Conservation (phyloP, 2,888 invertebrate species). For the Drosophila sordidapex region DNA sequence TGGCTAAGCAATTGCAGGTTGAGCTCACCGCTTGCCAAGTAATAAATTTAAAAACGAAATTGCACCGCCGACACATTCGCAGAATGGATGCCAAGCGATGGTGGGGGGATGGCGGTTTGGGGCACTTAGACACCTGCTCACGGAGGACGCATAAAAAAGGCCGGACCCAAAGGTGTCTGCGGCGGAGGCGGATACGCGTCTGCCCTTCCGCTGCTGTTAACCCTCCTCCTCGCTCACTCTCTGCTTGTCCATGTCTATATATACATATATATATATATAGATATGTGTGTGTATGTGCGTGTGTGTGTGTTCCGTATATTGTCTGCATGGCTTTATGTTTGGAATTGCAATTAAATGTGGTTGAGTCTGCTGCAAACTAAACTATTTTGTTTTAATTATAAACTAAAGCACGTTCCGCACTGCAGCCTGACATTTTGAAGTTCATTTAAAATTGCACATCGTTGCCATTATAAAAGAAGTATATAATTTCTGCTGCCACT, state of each 20-base stretch:
- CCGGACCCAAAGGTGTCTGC: conserved; percentile 30
- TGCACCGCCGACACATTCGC: conserved; percentile 47
- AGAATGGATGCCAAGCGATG: conserved; percentile 25
- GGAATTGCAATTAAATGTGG: conserved; percentile 58
- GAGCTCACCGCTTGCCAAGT: conserved; percentile 20
- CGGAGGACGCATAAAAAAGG: conserved; percentile 27
- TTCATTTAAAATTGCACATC: conserved; percentile 45
- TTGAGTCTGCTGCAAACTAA: conserved; percentile 45
- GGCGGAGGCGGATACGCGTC: conserved; percentile 18
- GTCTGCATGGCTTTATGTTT: conserved; percentile 21
- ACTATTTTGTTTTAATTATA: conserved; percentile 71
- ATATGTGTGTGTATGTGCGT: neutral
- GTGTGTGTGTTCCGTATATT: conserved; percentile 9
- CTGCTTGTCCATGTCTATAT: neutral
- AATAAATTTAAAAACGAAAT: conserved; percentile 57
- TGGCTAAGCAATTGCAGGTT: conserved; percentile 23
- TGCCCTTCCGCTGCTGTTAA: conserved; percentile 5
- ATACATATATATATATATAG: no score
- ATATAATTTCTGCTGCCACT: conserved; percentile 27
- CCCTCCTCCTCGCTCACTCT: neutral
- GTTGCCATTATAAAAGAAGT: neutral
- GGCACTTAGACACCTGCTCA: conserved; percentile 37
- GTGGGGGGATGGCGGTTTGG: neutral
- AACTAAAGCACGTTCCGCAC: conserved; percentile 38
- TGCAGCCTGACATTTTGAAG: conserved; percentile 48